A percentile compares a stretch with the other conserved stretches of the same genome.
Conservation (phyloP, 2,888 invertebrate species). For the Drosophila gaucha region DNA sequence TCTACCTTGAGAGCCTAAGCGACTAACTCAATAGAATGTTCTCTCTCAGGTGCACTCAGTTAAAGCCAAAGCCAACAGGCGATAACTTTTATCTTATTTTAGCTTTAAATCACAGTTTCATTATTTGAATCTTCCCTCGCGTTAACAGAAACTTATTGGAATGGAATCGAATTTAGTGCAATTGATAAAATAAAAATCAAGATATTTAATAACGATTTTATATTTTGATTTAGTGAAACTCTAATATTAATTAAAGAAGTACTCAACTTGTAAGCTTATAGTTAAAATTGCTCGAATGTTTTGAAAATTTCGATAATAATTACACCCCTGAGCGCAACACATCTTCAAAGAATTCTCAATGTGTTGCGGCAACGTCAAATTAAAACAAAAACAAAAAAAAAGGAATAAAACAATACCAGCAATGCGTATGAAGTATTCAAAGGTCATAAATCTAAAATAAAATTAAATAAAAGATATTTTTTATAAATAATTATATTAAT, state of each 20-base stretch:
- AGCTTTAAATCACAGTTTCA: not conserved
- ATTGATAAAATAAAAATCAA: constrained; percentile 7
- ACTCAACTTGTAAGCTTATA: constrained; percentile 34
- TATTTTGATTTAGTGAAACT: constrained; percentile 23
- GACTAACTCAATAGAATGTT: not conserved
- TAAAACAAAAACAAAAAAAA: not conserved
- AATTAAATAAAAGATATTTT: constrained; percentile 47
- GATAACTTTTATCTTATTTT: not conserved
- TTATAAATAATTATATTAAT: constrained; percentile 74
- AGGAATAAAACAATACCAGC: not conserved
- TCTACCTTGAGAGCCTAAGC: constrained; percentile 12
- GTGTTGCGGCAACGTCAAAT: constrained; percentile 6
- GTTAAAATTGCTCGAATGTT: constrained; percentile 29
- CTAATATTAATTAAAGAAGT: constrained; percentile 10
- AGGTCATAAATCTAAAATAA: constrained; percentile 30
- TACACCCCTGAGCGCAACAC: constrained; percentile 46
- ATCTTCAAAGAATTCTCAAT: constrained; percentile 6
- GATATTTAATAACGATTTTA: constrained; percentile 20
- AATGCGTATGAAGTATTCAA: constrained; percentile 22
- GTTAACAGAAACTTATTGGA: constrained; percentile 25
- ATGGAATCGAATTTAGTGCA: constrained; percentile 11
- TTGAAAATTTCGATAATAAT: constrained; percentile 16
- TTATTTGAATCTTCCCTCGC: constrained; percentile 17
- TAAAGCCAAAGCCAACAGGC: not conserved
- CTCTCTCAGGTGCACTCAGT: too few species aligned